phyloP scores from a whole-genome alignment of 2,888 invertebrate species.

The Antitype chi region DNA sequence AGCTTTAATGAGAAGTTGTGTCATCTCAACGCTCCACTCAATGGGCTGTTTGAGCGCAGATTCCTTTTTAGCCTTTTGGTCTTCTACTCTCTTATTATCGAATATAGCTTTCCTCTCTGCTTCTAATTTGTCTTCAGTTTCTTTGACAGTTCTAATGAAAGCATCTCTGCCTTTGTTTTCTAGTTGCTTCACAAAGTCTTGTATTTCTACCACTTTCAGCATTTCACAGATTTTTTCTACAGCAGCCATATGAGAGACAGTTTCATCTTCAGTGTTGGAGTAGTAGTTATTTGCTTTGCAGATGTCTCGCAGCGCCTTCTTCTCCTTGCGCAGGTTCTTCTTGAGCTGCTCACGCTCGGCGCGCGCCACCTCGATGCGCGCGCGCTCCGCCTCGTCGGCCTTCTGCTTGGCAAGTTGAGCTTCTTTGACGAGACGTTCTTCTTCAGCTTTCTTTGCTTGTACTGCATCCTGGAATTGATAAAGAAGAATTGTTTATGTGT shows the following conservation, averaged over 20 bases:
- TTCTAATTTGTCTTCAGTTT: conserved; percentile 94
- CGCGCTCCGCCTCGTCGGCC: conserved; percentile 95
- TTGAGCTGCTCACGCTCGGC: conserved; percentile 96
- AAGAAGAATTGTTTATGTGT: conserved; percentile 7
- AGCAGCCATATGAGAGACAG: conserved; percentile 96
- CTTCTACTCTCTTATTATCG: conserved; percentile 87
- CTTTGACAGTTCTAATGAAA: conserved; percentile 92
- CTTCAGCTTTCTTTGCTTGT: conserved; percentile 95
- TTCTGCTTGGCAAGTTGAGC: conserved; percentile 94
- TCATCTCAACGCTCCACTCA: conserved; percentile 96
- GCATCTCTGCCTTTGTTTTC: conserved; percentile 92
- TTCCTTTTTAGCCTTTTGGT: conserved; percentile 85
- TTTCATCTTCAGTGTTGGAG: conserved; percentile 92
- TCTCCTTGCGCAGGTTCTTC: conserved; percentile 96
- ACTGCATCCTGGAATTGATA: conserved; percentile 92
- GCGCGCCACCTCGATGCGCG: conserved; percentile 94
- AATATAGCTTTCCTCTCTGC: conserved; percentile 93
- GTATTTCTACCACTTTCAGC: conserved; percentile 93
- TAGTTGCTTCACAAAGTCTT: conserved; percentile 93
- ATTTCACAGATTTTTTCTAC: conserved; percentile 97
- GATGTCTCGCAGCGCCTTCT: conserved; percentile 94
- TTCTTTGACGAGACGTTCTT: conserved; percentile 94
- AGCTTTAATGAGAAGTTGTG: conserved; percentile 98
- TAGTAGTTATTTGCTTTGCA: conserved; percentile 96
- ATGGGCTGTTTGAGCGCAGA: conserved; percentile 86